Conservation (phyloP, 2,888 invertebrate genomes). For the Perithous albicinctus region DNA sequence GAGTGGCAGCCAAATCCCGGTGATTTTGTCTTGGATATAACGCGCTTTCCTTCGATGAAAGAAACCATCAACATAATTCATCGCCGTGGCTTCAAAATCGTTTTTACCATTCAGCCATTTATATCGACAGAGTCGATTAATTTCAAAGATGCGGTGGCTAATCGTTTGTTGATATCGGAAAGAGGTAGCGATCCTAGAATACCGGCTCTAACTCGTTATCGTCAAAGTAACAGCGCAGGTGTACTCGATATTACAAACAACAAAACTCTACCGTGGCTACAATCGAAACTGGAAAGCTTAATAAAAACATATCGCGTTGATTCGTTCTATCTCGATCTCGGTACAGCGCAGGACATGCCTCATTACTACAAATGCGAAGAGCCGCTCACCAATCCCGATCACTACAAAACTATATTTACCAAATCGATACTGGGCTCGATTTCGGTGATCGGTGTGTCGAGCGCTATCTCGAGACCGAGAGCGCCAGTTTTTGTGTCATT, state of each 20-base stretch:
- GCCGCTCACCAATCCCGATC: conserved; percentile 91
- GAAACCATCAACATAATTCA: conserved; percentile 92
- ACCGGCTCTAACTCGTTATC: conserved; percentile 92
- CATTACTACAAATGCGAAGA: conserved; percentile 93
- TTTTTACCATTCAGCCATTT: conserved; percentile 96
- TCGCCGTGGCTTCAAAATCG: conserved; percentile 93
- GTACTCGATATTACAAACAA: conserved; percentile 95
- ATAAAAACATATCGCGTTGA: conserved; percentile 92
- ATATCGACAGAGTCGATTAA: conserved; percentile 94
- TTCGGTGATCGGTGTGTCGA: conserved; percentile 92
- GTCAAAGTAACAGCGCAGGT: conserved; percentile 92
- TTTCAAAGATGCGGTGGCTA: conserved; percentile 92
- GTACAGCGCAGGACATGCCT: conserved; percentile 94
- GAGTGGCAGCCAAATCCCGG: conserved; percentile 95
- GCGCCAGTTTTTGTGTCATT: conserved; percentile 95
- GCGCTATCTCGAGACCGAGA: conserved; percentile 92
- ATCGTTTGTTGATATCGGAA: conserved; percentile 92
- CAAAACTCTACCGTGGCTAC: conserved; percentile 92
- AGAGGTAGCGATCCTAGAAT: conserved; percentile 91
- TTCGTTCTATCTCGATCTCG: conserved; percentile 93
- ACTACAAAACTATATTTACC: conserved; percentile 91
- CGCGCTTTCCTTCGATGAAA: conserved; percentile 91
- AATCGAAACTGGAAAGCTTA: conserved; percentile 90
- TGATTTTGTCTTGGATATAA: conserved; percentile 92
- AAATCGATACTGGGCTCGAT: conserved; percentile 87